A percentile compares a stretch with the other conserved stretches of the same genome.
Evolutionary conservation across 2,888 invertebrate genomes (phyloP).

Genomic region (Tuberolachnus salignus): DNA sequence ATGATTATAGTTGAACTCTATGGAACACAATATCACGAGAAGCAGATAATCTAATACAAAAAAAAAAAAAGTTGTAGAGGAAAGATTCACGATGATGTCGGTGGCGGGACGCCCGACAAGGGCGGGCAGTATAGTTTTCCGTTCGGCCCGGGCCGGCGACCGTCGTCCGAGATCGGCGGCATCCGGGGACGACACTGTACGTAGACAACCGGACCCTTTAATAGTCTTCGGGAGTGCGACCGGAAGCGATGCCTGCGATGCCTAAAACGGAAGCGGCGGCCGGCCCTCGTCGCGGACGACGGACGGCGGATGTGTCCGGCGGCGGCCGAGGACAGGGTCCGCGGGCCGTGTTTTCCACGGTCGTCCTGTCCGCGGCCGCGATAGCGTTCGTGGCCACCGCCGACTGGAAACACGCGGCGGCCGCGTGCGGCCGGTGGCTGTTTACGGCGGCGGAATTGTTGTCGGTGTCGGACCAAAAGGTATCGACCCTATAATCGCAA

Average conservation of each 20-base stretch:
- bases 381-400: background rate
- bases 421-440: background rate
- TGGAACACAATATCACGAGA: too few relatives aligned
- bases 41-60: too few relatives aligned
- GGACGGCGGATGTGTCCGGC: background rate
- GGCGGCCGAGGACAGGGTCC: background rate
- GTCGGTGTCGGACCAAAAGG: slow-evolving; percentile 14
- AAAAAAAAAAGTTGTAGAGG: too few relatives aligned
- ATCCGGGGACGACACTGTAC: background rate
- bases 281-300: background rate
- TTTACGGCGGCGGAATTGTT: background rate
- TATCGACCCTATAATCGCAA: background rate
- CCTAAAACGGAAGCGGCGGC: background rate
- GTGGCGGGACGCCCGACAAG: too few relatives aligned
- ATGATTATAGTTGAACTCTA: too few relatives aligned
- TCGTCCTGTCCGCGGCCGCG: slow-evolving; percentile 1
- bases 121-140: background rate
- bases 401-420: background rate
- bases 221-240: background rate
- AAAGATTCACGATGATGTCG: too few relatives aligned
- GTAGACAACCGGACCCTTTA: background rate
- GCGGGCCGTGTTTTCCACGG: background rate
- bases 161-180: background rate
- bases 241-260: background rate
- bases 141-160: background rate